Base-by-base conservation (phyloP, 2,113 vertebrate genomes). In the Tiliqua scincoides region DNA sequence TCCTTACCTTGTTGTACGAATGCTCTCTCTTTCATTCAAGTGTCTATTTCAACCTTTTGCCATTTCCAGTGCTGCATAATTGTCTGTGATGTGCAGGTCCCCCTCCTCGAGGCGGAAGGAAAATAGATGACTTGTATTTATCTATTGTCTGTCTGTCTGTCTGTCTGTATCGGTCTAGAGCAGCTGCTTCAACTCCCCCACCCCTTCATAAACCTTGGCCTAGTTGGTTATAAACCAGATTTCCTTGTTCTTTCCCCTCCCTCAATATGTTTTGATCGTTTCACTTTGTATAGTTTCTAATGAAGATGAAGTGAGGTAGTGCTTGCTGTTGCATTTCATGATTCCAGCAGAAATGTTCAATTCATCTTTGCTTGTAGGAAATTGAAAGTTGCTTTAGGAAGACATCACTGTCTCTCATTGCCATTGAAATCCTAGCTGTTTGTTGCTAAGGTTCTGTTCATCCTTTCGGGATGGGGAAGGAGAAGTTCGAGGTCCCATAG, bases 301-400 rank as follows among this genome's bases (percentile, higher is more conserved):
- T 88, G 93, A 95, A 94, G 94, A 92, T 94, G 87, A 94, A 96
- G 84, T 92, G 61, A 90, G 91, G 94, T 89, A 85, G 86, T 92
- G 84, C 32, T 85, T 91, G 76, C 59, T 81, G 79, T 79, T 88
- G 68, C 82, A 88, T 65, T 68, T 88, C 82, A 82, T 79, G 90
- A 74, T 91, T 86, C 72, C 84, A 89, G 86, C 87, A 91, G 94
- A 91, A 94, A 93, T 89, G 75, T 1, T 89, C 87, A 52, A 81
- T 95, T 92, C 90, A 82, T 95, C 91, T 91, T 93, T 85, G 80
- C 79, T 92, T 88, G 77, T 85, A 95, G 92, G 88, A 95, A 95
- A 97, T 96, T 93, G 94, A 85, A 92, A 91, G 87, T 82, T 27
- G n/a, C 73, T 92, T 93, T 92, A 87, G 90, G 90, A 91, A 94